phyloP scores from a whole-genome alignment of 2,113 vertebrate species.

The Upupa epops region DNA sequence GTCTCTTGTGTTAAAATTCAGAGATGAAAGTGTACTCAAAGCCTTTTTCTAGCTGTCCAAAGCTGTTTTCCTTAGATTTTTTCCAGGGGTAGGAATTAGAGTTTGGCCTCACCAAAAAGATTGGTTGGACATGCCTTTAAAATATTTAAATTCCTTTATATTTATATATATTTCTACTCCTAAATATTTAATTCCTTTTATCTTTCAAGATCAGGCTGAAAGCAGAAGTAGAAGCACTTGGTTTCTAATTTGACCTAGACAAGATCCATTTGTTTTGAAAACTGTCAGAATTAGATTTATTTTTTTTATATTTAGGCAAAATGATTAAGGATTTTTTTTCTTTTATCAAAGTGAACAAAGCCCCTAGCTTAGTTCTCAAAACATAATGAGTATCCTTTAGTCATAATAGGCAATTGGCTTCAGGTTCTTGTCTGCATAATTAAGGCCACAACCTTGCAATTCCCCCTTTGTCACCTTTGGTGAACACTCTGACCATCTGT shows the following conservation, averaged over 20 bases:
- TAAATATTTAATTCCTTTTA: no score
- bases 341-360: neutral
- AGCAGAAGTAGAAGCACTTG: no score
- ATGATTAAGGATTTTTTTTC: neutral
- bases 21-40: neutral
- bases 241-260: neutral
- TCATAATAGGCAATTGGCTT: neutral
- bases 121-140: neutral
- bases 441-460: neutral
- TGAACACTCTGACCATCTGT: neutral
- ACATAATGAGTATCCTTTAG: neutral
- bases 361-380: rapidly evolving
- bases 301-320: neutral
- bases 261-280: neutral
- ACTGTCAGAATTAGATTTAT: neutral
- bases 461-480: neutral
- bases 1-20: neutral
- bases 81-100: neutral
- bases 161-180: no score
- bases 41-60: neutral
- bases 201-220: neutral
- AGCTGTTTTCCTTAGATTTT: neutral
- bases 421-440: neutral
- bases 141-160: neutral
- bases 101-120: neutral